Evolutionary conservation across 2,113 vertebrate species (phyloP), one percentile per base, ranked within the genome.

Genomic region (Eudyptes chrysolophus): DNA sequence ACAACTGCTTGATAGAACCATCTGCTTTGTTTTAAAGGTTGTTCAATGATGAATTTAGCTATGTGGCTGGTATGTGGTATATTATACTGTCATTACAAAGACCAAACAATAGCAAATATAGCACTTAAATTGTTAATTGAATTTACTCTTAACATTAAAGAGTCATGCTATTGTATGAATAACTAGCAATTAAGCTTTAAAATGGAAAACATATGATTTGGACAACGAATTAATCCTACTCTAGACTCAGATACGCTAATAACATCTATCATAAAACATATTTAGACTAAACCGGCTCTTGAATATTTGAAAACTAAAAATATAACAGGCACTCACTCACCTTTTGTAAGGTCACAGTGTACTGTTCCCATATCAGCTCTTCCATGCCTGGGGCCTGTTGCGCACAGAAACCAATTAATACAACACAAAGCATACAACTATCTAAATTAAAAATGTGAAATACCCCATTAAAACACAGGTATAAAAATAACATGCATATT

Each of bases 331-430:
- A 93, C 98, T 98, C 85, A 96, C 99, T 98, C 97, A 99, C 99
- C 98, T 99, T 98, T 84, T 99, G 99, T 89, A 99, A 98, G 92
- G 99, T 99, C 98, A 99, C 99, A 40, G 99, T 99, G 96, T 98
- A 99, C 98, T 99, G 99, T 96, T 99, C 99, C 99, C 99, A 99
- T 92, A 99, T 98, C 85, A 98, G 97, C 89, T 99, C 99, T 96
- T 99, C 99, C 99, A 99, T 99, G 97, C 98, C 98, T 98, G 98
- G 86, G 89, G 97, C 98, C 98, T 99, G 82, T 69, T 96, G 94
- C n/a, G 96, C 84, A 97, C 85, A 69, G 92, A 97, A 83, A 71
- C 90, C 89, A 87, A 95, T 93, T 94, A 96, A 60, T 70, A 92
- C 93, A 87, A 79, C 13, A 84, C 40, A 94, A 25, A 84, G 68